Evolutionary conservation across 2,888 invertebrate species (phyloP).

Genomic region (Dendrolimus houi): DNA sequence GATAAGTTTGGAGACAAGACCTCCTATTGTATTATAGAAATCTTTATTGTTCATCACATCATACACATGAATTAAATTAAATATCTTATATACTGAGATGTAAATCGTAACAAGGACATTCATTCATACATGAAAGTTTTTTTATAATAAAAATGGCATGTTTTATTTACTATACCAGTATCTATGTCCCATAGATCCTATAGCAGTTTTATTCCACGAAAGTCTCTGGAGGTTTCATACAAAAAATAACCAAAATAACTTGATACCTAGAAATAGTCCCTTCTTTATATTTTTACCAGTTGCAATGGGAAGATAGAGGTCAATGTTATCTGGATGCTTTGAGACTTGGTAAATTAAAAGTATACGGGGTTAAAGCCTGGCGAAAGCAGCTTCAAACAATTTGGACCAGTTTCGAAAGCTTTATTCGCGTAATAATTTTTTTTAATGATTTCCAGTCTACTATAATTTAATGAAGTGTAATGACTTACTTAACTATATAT

Average conservation of each 20-base stretch:
- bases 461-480: too few species aligned
- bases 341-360: slow-evolving; percentile 10
- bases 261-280: slow-evolving; percentile 21
- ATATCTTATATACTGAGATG: too few species aligned
- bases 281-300: slow-evolving; percentile 25
- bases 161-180: background rate
- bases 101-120: too few species aligned
- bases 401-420: background rate
- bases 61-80: too few species aligned
- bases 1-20: too few species aligned
- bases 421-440: background rate
- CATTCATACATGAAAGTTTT: too few species aligned
- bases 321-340: slow-evolving; percentile 26
- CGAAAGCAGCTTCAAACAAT: background rate
- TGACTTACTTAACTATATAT: too few species aligned
- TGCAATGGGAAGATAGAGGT: slow-evolving; percentile 19
- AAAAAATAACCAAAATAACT: slow-evolving; percentile 29
- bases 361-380: slow-evolving; percentile 11
- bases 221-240: slow-evolving; percentile 9
- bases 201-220: slow-evolving; percentile 2
- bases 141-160: too few species aligned
- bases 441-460: background rate
- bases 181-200: background rate
- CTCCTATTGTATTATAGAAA: too few species aligned
- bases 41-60: too few species aligned